Percentiles rank a stretch among this genome's conserved stretches.
Evolutionary conservation across 2,888 invertebrate species (phyloP).

Genomic region (Smittia aterrima): DNA sequence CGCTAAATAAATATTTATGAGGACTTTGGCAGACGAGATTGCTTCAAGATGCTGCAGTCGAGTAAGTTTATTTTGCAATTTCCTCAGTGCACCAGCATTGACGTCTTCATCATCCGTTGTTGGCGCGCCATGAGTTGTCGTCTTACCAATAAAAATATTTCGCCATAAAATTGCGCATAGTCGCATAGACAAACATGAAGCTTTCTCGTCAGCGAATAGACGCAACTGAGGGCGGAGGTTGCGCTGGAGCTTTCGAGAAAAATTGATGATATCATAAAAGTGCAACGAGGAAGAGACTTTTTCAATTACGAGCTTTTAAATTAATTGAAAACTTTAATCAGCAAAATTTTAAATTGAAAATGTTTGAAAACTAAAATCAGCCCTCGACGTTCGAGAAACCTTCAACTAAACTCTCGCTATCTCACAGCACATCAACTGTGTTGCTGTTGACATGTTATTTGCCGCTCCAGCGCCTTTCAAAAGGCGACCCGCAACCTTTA

Average conservation of each 20-base stretch:
- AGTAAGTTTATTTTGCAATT: conserved; percentile 6
- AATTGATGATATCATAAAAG: background rate
- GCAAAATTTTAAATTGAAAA: background rate
- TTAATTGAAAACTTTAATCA: background rate
- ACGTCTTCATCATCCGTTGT: background rate
- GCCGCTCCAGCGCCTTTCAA: conserved; percentile 18
- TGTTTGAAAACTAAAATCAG: background rate
- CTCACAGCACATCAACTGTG: conserved; percentile 15
- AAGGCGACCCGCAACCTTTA: background rate
- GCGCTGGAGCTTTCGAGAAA: background rate
- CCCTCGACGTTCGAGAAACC: background rate
- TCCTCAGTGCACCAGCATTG: background rate
- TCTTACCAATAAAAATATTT: conserved; percentile 1
- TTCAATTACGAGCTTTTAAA: background rate
- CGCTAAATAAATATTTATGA: conserved; percentile 35
- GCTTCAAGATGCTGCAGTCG: background rate
- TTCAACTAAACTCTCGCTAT: background rate
- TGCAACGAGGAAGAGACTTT: background rate
- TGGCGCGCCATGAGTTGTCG: background rate
- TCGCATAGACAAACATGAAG: conserved; percentile 16
- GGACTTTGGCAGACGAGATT: background rate
- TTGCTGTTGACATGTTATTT: conserved; percentile 36
- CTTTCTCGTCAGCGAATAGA: conserved; percentile 6
- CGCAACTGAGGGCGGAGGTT: background rate
- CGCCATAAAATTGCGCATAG: conserved; percentile 14